These are phyloP conservation scores for Schizopygopsis malacanthus DNA, from an alignment of 2,797 vertebrate species.

Conservation along the genomic window DNA sequence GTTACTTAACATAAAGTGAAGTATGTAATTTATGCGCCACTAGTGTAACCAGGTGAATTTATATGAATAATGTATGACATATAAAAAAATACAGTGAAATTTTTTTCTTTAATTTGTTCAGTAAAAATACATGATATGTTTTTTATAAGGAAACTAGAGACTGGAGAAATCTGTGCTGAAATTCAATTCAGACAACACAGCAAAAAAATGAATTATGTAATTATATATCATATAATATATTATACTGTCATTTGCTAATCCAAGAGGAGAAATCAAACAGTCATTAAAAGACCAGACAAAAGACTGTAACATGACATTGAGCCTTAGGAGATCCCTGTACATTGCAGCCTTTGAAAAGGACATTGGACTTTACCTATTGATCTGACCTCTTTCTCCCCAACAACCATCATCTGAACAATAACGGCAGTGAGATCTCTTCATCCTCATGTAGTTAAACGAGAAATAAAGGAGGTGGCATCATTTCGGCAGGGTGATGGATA, in stretches of 20 bases:
- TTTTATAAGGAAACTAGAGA: no score
- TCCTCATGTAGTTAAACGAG: constrained; percentile 22
- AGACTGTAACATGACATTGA: constrained; percentile 11
- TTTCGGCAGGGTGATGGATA: constrained; percentile 18
- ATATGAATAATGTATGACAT: neutral
- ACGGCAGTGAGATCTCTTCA: constrained; percentile 20
- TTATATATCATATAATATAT: neutral
- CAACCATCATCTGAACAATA: constrained; percentile 29
- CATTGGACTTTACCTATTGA: constrained; percentile 41
- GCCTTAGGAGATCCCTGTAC: constrained; percentile 31
- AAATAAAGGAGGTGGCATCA: constrained; percentile 8
- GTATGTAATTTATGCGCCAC: neutral
- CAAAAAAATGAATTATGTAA: neutral
- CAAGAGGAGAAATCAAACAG: constrained; percentile 23
- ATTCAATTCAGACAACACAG: neutral
- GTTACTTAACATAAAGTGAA: neutral
- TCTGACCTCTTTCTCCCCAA: constrained; percentile 30
- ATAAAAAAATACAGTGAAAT: no score
- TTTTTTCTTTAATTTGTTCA: no score
- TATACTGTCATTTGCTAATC: neutral
- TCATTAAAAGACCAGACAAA: constrained; percentile 26
- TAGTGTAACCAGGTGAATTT: neutral
- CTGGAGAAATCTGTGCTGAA: neutral
- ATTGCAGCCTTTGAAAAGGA: constrained; percentile 36
- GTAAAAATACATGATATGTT: no score